phyloP scores from a whole-genome alignment of 2,888 invertebrate species.

The Zhuqinia jingwanae region DNA sequence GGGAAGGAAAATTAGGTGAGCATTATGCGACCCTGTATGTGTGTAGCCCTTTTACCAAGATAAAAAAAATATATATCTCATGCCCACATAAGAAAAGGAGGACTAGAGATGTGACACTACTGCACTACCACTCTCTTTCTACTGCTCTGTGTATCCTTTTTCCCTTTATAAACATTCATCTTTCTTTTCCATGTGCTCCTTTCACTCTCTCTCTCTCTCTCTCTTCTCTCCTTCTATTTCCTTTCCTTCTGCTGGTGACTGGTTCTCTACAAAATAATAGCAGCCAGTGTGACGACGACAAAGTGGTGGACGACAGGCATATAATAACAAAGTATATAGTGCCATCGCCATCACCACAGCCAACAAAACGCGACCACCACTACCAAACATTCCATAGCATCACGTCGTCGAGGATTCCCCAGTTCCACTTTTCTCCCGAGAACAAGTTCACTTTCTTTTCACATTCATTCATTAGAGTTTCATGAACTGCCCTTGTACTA shows the following conservation, averaged over 20 bases:
- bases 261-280: not conserved
- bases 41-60: not conserved
- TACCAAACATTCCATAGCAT: constrained; percentile 3
- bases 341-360: constrained; percentile 18
- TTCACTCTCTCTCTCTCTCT: not conserved
- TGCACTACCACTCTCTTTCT: too few relatives aligned
- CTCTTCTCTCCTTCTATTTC: not conserved
- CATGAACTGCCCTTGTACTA: constrained; percentile 34
- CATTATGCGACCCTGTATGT: constrained; percentile 43
- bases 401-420: not conserved
- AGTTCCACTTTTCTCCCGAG: not conserved
- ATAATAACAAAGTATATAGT: constrained; percentile 14
- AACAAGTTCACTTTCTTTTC: constrained; percentile 8
- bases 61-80: constrained; percentile 7
- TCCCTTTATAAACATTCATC: constrained; percentile 25
- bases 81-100: too few relatives aligned
- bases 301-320: not conserved
- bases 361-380: not conserved
- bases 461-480: constrained; percentile 55
- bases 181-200: not conserved
- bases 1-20: constrained; percentile 40
- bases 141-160: constrained; percentile 38
- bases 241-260: not conserved
- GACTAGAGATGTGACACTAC: too few relatives aligned
- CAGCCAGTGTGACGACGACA: not conserved